A percentile compares a stretch with the other conserved stretches of the same genome.
Conservation (phyloP, 2,888 invertebrate genomes). For the Chorisops tibialis region DNA sequence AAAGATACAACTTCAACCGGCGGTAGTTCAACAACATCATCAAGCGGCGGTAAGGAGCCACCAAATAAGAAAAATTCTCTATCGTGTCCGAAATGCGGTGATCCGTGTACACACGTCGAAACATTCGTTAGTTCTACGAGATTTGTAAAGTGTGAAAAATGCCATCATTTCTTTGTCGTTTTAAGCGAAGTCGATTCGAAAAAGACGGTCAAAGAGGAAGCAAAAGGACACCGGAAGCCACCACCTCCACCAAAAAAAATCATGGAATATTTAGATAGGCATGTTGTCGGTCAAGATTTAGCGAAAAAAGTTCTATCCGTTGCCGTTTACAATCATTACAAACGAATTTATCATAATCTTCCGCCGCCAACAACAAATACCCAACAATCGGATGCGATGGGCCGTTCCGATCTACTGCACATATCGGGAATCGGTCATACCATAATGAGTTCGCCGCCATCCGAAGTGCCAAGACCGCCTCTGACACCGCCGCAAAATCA, state of each 20-base stretch:
- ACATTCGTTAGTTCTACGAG: conserved; percentile 95
- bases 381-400: conserved; percentile 44
- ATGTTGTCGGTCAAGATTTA: conserved; percentile 95
- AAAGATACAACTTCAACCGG: conserved; percentile 30
- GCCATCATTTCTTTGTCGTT: conserved; percentile 96
- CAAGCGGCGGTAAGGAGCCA: conserved; percentile 56
- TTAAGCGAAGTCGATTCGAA: conserved; percentile 90
- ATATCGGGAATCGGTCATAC: conserved; percentile 74
- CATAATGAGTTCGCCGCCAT: conserved; percentile 54
- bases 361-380: conserved; percentile 51
- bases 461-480: conserved; percentile 45
- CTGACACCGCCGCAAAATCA: conserved; percentile 37
- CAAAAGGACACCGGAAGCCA: conserved; percentile 68
- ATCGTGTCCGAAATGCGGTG: conserved; percentile 95
- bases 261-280: conserved; percentile 91
- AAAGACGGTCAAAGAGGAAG: conserved; percentile 77
- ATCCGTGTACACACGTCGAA: conserved; percentile 95
- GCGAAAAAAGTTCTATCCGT: conserved; percentile 97
- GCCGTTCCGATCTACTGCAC: conserved; percentile 71
- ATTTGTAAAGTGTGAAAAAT: conserved; percentile 97
- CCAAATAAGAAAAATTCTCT: conserved; percentile 67
- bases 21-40: conserved; percentile 10
- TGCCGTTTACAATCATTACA: conserved; percentile 99
- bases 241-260: conserved; percentile 97
- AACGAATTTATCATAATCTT: conserved; percentile 92